These are phyloP conservation scores for Typhlomys cinereus DNA, from an alignment of 2,113 vertebrate genomes.

Conservation along the genomic window DNA sequence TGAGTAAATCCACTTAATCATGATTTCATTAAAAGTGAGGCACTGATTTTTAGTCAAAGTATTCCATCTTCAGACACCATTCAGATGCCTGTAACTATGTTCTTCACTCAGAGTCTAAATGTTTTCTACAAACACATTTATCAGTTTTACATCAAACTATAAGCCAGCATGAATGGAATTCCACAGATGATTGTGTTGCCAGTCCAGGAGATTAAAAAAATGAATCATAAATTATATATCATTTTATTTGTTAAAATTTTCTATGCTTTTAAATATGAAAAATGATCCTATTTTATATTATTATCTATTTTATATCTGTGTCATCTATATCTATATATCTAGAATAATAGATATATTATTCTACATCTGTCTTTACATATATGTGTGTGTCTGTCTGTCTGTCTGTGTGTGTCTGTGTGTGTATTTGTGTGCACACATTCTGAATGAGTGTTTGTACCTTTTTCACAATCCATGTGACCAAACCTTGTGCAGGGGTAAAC, in stretches of 20 bases:
- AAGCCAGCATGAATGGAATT: neutral
- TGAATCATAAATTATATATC: neutral
- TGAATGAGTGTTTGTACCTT: neutral
- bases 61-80: neutral
- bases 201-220: neutral
- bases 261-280: neutral
- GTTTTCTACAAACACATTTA: neutral
- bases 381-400: too few relatives aligned
- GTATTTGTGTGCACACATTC: neutral
- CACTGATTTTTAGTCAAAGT: constrained; percentile 24
- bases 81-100: neutral
- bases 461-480: neutral
- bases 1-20: neutral
- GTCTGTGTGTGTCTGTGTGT: too few relatives aligned
- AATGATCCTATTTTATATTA: neutral
- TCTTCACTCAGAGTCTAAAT: neutral
- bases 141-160: neutral
- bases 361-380: too few relatives aligned
- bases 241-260: neutral
- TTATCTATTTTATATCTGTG: too few relatives aligned
- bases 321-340: too few relatives aligned
- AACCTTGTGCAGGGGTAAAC: too few relatives aligned
- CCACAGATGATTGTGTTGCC: neutral
- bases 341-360: too few relatives aligned
- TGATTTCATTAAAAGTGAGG: neutral